A percentile compares a stretch with the other conserved stretches of the same genome.
phyloP scores from a whole-genome alignment of 2,113 vertebrate genomes.

The Oreocharis arfaki region DNA sequence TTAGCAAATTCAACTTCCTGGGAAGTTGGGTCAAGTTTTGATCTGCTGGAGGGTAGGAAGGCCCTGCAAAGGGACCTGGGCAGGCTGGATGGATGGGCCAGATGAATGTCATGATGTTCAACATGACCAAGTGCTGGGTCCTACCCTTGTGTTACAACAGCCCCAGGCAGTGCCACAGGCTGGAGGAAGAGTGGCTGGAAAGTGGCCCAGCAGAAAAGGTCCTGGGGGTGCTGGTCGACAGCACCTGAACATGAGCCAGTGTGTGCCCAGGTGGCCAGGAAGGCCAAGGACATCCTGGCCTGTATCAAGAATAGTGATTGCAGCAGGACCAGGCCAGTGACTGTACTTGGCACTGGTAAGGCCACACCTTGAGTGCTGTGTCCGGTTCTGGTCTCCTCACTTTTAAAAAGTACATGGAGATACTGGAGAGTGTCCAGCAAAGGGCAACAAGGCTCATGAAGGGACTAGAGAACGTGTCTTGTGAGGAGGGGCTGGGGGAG shows the following conservation, averaged over 20 bases:
- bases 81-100: neutral
- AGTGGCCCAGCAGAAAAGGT: neutral
- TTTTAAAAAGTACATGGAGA: neutral
- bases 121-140: neutral
- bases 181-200: neutral
- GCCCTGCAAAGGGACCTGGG: no score
- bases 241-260: neutral
- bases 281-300: neutral
- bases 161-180: neutral
- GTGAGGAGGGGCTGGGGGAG: neutral
- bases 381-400: neutral
- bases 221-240: neutral
- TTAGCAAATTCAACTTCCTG: neutral
- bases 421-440: neutral
- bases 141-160: rapidly evolving
- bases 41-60: neutral
- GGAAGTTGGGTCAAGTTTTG: neutral
- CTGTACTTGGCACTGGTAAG: neutral
- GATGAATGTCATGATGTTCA: neutral
- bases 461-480: neutral
- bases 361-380: neutral
- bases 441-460: neutral
- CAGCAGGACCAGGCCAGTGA: neutral
- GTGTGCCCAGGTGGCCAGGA: neutral
- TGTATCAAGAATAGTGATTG: neutral